Evolutionary conservation across 1,140 invertebrate species (phyloP), one percentile per base, ranked within the genome.

Genomic region (Drosophila nigromelanica): DNA sequence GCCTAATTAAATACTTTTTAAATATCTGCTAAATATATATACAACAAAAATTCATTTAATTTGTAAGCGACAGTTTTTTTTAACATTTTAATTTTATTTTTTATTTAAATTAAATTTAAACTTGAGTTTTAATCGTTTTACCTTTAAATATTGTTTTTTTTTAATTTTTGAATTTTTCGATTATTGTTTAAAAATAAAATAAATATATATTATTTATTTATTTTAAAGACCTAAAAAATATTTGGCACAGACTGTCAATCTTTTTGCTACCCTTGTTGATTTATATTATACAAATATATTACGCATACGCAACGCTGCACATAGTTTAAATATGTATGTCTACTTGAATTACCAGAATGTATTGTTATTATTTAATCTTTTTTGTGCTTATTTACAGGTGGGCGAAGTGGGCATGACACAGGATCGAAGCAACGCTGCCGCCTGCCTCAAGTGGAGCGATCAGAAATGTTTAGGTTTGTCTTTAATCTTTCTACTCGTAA

Each of bases 391-490:
- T 42, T 90, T 85, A 0, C 80, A 90, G 89, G 81, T 91, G 42
- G 85, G 85, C 71, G 82, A 87, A 60, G 80, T 79, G 60, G 86
- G 78, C 73, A 78, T 86, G 60, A 33, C 71, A 0, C 62, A 67
- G 58, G 81, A 87, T 87, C 82, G 63, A 15, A 87, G 78, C 69
- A 89, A 89, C 68, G 52, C 79, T 45, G 83, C 85, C 21, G 83
- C 83, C 45, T 89, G 83, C 63, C 83, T 89, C 67, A 89, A 89
- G 61, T 89, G 83, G 83, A 89, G 67, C 70, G 80, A 90, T 68
- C 87, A 86, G 72, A 87, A 90, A 82, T 91, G 90, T 67, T 85
- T 91, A 91, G 90, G 90, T 91, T 91, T 91, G 90, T 91, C 86
- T 70, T 64, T 89, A 67, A 77, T 91, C 61, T 76, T 91, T 89